phyloP scores from a whole-genome alignment of 2,113 vertebrate genomes.

The Hepsetus odoe region DNA sequence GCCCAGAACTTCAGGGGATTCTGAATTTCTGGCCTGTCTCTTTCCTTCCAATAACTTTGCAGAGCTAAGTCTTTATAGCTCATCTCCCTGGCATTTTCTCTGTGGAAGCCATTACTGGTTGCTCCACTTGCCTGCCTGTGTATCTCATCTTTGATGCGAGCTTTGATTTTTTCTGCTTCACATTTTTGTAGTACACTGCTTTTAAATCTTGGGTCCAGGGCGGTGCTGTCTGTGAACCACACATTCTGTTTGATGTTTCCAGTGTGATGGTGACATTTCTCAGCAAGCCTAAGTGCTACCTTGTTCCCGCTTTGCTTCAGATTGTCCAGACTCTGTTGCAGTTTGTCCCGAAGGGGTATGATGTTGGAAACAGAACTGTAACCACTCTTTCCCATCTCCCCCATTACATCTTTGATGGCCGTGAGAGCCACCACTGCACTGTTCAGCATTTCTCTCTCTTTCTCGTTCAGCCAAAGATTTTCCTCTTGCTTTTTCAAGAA shows the following conservation, averaged over 20 bases:
- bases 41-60: neutral
- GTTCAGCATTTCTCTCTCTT: slow-evolving; percentile 17
- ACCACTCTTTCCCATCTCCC: neutral
- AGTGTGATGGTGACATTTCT: neutral
- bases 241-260: neutral
- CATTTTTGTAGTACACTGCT: neutral
- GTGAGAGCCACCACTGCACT: neutral
- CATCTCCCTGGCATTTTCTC: neutral
- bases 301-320: neutral
- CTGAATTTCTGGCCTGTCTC: neutral
- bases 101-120: neutral
- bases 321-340: neutral
- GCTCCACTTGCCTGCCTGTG: neutral
- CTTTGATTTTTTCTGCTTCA: neutral
- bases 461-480: slow-evolving; percentile 30
- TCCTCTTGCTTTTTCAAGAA: neutral
- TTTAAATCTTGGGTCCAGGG: slow-evolving; percentile 46
- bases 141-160: neutral
- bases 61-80: neutral
- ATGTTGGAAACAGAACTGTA: slow-evolving; percentile 43
- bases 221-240: slow-evolving; percentile 28
- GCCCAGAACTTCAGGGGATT: slow-evolving; percentile 46
- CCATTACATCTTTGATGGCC: neutral
- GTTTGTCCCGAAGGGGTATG: slow-evolving; percentile 29
- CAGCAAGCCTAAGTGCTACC: slow-evolving; percentile 7